Base-by-base conservation (phyloP, 1,140 invertebrate species). In the Lepidotrigona ventralis region DNA sequence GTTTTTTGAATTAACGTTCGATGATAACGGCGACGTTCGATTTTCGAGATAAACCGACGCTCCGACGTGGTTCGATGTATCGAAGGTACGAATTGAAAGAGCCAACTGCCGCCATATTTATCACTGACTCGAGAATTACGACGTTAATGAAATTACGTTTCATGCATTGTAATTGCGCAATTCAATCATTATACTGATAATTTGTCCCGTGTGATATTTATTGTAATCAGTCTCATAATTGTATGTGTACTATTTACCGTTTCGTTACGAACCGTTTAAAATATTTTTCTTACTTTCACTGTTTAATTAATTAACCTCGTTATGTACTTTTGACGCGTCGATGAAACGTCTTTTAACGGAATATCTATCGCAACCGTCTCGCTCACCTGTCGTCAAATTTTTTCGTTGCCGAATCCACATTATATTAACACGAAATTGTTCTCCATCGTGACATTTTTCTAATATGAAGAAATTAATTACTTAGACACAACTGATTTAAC, bases 41-140 rank as follows among this genome's bases (percentile, higher is more conserved):
- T 68, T 56, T 46, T 75, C 79, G 71, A 66, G 63, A 64, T 64
- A 64, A 74, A 54, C 23, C 3, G 23, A 26, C 12, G 23, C 23
- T 56, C n/a, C n/a, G n/a, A 19, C 1, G 51, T 17, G 26, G 66
- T 69, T 81, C 80, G 73, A 76, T 75, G 6, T 69, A 76, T 77
- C 63, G 64, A 51, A 68, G 15, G 6, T 53, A 33, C 33, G 4
- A 51, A 56, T 56, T 19, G 1, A 60, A 21, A 54, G 1, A 0
- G 12, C 21, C 64, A 21, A 29, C 54, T 82, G 12, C 33, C 70
- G 2, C 6, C 1, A n/a, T 21, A 1, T 26, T 15, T n/a, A n/a
- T n/a, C 0, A 26, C n/a, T 21, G 11, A 19, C 2, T 26, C 14
- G 2, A 6, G 23, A 73, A 14, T 17, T 53, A 9, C 15, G 2